Percentiles rank a stretch among this genome's conserved stretches.
Conservation (phyloP, 2,888 invertebrate genomes). For the Bellardia bayeri region DNA sequence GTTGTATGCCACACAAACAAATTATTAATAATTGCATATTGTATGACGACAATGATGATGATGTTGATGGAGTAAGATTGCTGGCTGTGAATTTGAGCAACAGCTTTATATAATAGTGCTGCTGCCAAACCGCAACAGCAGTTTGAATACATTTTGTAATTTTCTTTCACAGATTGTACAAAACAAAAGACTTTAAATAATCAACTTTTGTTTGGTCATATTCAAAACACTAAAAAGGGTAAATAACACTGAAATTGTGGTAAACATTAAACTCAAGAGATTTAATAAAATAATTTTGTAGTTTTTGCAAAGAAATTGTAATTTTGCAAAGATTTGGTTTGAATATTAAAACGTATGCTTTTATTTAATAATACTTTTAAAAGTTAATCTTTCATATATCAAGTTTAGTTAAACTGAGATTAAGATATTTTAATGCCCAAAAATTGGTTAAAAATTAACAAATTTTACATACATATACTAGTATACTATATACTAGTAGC, state of each 20-base stretch:
- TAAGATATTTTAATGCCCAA: no score
- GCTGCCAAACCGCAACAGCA: constrained; percentile 53
- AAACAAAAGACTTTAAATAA: constrained; percentile 7
- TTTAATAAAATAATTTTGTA: no score
- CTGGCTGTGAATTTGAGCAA: not conserved
- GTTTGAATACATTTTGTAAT: constrained; percentile 54
- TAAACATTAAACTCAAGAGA: not conserved
- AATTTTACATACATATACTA: no score
- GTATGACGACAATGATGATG: not conserved
- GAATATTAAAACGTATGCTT: no score
- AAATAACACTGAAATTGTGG: constrained; percentile 31
- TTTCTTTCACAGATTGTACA: constrained; percentile 1
- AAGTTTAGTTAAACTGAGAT: no score
- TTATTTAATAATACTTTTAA: no score
- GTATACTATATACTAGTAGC: no score
- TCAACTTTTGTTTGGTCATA: not conserved
- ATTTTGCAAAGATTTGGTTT: no score
- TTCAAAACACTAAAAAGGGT: not conserved
- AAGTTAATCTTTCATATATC: no score
- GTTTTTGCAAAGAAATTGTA: no score
- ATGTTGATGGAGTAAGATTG: not conserved
- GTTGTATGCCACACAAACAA: constrained; percentile 20
- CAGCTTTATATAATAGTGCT: constrained; percentile 2
- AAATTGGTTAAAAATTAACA: no score
- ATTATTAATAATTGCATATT: constrained; percentile 56